phyloP scores from a whole-genome alignment of 2,888 invertebrate species.

The Melitaea athalia region DNA sequence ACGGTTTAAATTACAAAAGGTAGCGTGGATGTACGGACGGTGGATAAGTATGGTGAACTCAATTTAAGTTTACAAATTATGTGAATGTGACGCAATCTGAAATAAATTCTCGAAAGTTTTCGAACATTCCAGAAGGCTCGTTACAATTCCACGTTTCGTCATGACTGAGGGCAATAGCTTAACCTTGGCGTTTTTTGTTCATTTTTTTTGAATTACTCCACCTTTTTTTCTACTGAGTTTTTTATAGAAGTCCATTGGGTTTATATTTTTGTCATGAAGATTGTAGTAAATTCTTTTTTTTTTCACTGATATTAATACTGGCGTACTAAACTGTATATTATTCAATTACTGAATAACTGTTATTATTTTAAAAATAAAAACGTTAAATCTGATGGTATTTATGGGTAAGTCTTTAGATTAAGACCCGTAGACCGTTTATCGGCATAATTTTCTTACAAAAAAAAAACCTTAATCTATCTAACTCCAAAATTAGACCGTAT shows the following conservation, averaged over 20 bases:
- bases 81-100: not conserved
- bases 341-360: too few species aligned
- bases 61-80: not conserved
- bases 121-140: not conserved
- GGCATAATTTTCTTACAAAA: too few species aligned
- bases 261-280: not conserved
- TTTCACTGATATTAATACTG: not conserved
- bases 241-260: too few species aligned
- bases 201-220: not conserved
- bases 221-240: too few species aligned
- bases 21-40: not conserved
- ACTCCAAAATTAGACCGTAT: too few species aligned
- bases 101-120: not conserved
- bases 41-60: not conserved
- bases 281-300: not conserved
- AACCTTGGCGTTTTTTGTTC: not conserved
- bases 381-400: too few species aligned
- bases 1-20: conserved; percentile 45
- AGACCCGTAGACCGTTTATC: too few species aligned
- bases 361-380: too few species aligned
- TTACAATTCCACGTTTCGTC: not conserved
- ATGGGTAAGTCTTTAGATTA: too few species aligned
- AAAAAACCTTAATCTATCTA: too few species aligned
- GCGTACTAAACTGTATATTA: too few species aligned
- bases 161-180: not conserved